Percentiles rank a stretch among this genome's conserved stretches.
Evolutionary conservation across 2,888 invertebrate species (phyloP).

Genomic region (Oscheius sp.): DNA sequence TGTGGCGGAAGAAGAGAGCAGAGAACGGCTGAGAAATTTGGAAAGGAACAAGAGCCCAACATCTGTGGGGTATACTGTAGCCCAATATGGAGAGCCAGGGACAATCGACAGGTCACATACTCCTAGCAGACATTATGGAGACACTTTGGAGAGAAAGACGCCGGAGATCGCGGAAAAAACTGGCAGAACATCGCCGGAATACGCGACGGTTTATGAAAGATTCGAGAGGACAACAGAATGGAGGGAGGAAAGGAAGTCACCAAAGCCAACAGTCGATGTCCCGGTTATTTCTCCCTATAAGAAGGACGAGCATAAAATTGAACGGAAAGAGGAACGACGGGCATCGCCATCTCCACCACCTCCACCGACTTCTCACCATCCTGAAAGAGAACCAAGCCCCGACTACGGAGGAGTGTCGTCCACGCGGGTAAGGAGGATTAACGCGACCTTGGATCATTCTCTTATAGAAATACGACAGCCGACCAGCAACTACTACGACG

Average conservation of each 20-base stretch:
- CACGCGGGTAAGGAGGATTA: constrained; percentile 19
- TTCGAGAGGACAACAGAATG: constrained; percentile 46
- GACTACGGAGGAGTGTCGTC: constrained; percentile 20
- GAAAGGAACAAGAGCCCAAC: constrained; percentile 26
- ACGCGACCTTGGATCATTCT: not conserved
- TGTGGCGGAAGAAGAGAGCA: constrained; percentile 53
- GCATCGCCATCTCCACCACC: constrained; percentile 20
- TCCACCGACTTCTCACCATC: not conserved
- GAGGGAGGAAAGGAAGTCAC: constrained; percentile 37
- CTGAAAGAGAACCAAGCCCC: constrained; percentile 27
- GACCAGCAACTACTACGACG: not conserved
- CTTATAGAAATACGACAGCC: constrained; percentile 18
- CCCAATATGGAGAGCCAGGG: constrained; percentile 61
- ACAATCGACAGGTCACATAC: constrained; percentile 36
- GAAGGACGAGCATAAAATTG: not conserved
- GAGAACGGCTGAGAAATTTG: constrained; percentile 43
- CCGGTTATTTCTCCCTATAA: constrained; percentile 26
- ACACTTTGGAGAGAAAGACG: constrained; percentile 46
- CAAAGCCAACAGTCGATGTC: not conserved
- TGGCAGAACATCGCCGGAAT: constrained; percentile 43
- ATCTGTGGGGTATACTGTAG: constrained; percentile 67
- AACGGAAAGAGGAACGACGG: not conserved
- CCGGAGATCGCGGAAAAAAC: not conserved
- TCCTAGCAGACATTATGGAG: constrained; percentile 50
- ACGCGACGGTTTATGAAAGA: constrained; percentile 53